Evolutionary conservation across 2,888 invertebrate species (phyloP).

Genomic region (Cataglyphis livida): DNA sequence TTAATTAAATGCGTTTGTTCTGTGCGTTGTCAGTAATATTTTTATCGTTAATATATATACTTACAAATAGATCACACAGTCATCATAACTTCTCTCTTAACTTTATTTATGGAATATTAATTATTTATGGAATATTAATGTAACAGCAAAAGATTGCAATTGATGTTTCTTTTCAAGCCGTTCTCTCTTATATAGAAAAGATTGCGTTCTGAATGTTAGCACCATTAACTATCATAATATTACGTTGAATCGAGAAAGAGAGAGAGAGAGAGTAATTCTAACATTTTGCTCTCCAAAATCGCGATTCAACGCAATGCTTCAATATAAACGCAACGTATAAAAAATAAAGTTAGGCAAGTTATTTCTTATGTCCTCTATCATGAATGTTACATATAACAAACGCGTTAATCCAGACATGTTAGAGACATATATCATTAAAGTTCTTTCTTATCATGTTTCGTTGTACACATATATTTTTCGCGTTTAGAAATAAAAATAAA

Average conservation of each 20-base stretch:
- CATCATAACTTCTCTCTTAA: conserved; percentile 28
- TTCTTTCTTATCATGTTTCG: background rate
- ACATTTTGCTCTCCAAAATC: conserved; percentile 51
- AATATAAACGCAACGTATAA: conserved; percentile 74
- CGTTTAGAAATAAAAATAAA: conserved; percentile 56
- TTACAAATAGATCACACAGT: conserved; percentile 14
- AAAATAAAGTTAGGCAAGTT: conserved; percentile 75
- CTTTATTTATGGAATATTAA: conserved; percentile 49
- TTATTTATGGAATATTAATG: conserved; percentile 46
- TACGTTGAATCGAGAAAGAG: conserved; percentile 16
- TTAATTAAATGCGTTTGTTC: conserved; percentile 15
- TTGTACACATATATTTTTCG: conserved; percentile 12
- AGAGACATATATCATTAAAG: background rate
- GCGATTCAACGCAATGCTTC: conserved; percentile 41
- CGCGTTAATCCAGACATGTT: conserved; percentile 34
- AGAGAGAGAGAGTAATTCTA: background rate
- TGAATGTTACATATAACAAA: conserved; percentile 40
- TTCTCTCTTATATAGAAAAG: conserved; percentile 41
- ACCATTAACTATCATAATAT: conserved; percentile 66
- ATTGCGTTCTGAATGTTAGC: conserved; percentile 66
- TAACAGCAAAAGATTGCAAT: conserved; percentile 41
- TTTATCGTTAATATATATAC: conserved; percentile 38
- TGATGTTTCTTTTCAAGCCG: background rate
- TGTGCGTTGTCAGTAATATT: conserved; percentile 42
- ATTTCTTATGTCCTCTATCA: conserved; percentile 50